phyloP scores from a whole-genome alignment of 2,888 invertebrate genomes.

The Sphaeridia pumilis region DNA sequence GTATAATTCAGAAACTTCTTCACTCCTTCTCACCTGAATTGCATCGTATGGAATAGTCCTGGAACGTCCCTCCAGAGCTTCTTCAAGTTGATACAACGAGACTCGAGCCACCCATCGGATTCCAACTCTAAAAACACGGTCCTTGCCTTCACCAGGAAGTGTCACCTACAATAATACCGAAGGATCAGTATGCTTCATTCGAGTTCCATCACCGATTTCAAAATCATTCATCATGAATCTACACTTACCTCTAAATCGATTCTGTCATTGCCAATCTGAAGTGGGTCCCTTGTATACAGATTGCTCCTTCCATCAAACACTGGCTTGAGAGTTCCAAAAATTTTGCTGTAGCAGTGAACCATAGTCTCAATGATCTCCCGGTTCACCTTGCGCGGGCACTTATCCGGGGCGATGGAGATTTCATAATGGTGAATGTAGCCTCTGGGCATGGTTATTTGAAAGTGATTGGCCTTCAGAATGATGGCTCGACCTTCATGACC shows the following conservation, averaged over 20 bases:
- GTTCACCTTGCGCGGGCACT: constrained; percentile 92
- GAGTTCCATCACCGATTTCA: no score
- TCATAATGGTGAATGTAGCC: constrained; percentile 99
- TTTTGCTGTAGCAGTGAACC: constrained; percentile 94
- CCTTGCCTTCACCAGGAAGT: constrained; percentile 96
- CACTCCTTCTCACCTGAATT: constrained; percentile 48
- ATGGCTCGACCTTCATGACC: constrained; percentile 95
- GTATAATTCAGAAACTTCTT: no score
- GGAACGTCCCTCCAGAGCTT: constrained; percentile 91
- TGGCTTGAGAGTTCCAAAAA: constrained; percentile 91
- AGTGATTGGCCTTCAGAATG: constrained; percentile 94
- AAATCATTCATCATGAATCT: no score
- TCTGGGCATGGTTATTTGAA: constrained; percentile 97
- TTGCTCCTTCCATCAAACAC: constrained; percentile 99
- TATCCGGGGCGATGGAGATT: constrained; percentile 97
- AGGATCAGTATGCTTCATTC: no score
- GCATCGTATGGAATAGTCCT: constrained; percentile 96
- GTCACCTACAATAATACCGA: constrained; percentile 65
- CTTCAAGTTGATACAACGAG: constrained; percentile 89
- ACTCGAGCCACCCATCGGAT: constrained; percentile 98
- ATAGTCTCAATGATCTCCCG: constrained; percentile 96
- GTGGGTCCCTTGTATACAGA: constrained; percentile 92
- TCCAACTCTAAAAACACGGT: constrained; percentile 90
- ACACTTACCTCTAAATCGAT: constrained; percentile 63
- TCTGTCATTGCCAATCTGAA: constrained; percentile 93